Evolutionary conservation across 2,797 vertebrate genomes (phyloP).

Genomic region (Chaetophractus vellerosus): DNA sequence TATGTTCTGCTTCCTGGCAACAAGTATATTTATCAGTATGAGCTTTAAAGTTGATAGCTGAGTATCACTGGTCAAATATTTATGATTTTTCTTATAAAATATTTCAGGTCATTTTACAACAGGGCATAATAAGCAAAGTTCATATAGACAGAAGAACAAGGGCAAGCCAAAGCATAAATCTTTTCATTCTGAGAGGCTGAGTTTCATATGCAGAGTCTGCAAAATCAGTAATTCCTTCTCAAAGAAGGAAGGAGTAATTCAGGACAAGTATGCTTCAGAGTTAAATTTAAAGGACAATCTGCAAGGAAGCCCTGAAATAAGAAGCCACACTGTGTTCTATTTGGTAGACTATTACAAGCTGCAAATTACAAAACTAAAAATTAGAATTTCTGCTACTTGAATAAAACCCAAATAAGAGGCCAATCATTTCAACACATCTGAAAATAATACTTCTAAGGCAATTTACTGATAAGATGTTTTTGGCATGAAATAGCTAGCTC

Average conservation of each 20-base stretch:
- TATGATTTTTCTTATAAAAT: constrained; percentile 49
- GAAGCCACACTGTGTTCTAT: constrained; percentile 52
- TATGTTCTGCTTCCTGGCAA: constrained; percentile 31
- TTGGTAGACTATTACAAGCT: constrained; percentile 59
- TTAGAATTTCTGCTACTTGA: constrained; percentile 37
- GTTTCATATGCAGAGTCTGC: constrained; percentile 56
- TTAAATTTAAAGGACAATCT: constrained; percentile 73
- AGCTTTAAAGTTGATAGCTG: constrained; percentile 45
- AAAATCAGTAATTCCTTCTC: constrained; percentile 66
- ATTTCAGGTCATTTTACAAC: constrained; percentile 34
- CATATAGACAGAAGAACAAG: constrained; percentile 30
- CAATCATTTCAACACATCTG: constrained; percentile 61
- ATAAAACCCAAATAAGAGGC: constrained; percentile 52
- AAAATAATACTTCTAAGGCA: constrained; percentile 65
- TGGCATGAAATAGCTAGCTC: constrained; percentile 10
- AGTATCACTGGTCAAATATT: constrained; percentile 37
- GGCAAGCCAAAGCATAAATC: constrained; percentile 54
- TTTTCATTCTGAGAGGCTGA: constrained; percentile 58
- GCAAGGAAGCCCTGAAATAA: constrained; percentile 63
- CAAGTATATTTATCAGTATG: constrained; percentile 14
- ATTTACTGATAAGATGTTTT: constrained; percentile 63
- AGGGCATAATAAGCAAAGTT: constrained; percentile 45
- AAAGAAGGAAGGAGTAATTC: constrained; percentile 66
- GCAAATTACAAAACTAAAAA: constrained; percentile 62
- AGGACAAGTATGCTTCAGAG: background rate